Base-by-base conservation (phyloP, 2,797 vertebrate genomes). In the Falco concolor region DNA sequence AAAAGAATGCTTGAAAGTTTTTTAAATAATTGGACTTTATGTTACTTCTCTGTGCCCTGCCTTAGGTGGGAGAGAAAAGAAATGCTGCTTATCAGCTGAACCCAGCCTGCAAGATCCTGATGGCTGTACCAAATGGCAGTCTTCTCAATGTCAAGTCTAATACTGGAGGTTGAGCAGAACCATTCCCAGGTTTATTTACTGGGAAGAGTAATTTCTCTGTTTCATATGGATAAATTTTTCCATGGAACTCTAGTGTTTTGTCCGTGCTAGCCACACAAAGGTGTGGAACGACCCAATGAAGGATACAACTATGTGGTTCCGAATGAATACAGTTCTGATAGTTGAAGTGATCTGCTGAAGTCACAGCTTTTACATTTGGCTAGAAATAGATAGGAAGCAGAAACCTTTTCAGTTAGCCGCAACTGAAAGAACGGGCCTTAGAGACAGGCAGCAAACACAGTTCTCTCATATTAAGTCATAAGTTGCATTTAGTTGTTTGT, bases 231-330 rank as follows among this genome's bases (percentile, higher is more conserved):
- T 14, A 78, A 32, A 32, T 76, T 65, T 68, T 44, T 69, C n/a
- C 19, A 3, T 36, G 57, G 50, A 79, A 13, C 30, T 22, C 19
- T 36, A 9, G 13, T 21, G n/a, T 59, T 79, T 27, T 50, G 14
- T 40, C 68, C 0, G 0, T 77, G 3, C 6, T 36, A 36, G n/a
- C 42, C 0, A 0, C 13, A 10, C 0, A 0, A 15, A 78, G 21
- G 30, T 36, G 22, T 0, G 0, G 40, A 65, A 38, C 1, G 4
- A 45, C 59, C 20, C 47, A 20, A 1, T 7, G 60, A 68, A 68
- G 52, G 67, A 14, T 28, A 4, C 0, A 0, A 24, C 38, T 2
- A 0, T 24, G 25, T 17, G 63, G 45, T 34, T 92, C 74, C 28
- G 7, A 89, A 63, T 15, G n/a, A 42, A 23, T 0, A 0, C 1